Evolutionary conservation across 2,797 vertebrate genomes (phyloP).

Genomic region (Semaprochilodus insignis): DNA sequence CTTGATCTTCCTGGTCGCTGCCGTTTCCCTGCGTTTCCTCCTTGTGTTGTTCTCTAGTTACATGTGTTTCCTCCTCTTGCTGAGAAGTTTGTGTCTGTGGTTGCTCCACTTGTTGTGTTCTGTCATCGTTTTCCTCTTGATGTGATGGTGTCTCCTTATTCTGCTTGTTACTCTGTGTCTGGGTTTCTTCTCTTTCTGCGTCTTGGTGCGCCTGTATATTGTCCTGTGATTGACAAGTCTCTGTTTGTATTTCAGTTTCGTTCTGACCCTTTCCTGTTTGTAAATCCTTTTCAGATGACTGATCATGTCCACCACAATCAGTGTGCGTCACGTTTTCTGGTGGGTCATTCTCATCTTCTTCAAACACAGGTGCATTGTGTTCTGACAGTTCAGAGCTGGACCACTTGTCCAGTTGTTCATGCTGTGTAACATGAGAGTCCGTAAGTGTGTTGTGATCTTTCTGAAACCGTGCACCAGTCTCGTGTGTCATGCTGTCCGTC

Average conservation of each 20-base stretch:
- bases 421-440: neutral
- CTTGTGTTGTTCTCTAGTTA: neutral
- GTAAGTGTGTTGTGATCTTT: constrained; percentile 10
- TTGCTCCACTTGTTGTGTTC: constrained; percentile 11
- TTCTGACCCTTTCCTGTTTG: neutral
- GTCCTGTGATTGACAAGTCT: constrained; percentile 3
- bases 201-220: neutral
- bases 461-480: constrained; percentile 2
- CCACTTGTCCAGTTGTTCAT: constrained; percentile 21
- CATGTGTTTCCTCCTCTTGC: neutral
- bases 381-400: constrained; percentile 34
- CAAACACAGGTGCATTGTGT: constrained; percentile 27
- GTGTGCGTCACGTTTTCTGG: neutral
- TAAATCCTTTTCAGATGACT: neutral
- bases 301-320: neutral
- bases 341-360: constrained; percentile 22
- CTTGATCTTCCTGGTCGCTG: constrained; percentile 28
- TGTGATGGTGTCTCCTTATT: constrained; percentile 6
- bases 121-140: constrained; percentile 3
- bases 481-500: constrained; percentile 32
- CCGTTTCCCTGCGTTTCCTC: constrained; percentile 9
- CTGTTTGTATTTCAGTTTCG: neutral
- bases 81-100: constrained; percentile 12
- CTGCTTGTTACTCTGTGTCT: neutral
- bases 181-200: neutral